Percentiles rank a stretch among this genome's conserved stretches.
Conservation (phyloP, 35 echinoderm and acorn worm species). For the Stichopus chloronotus region DNA sequence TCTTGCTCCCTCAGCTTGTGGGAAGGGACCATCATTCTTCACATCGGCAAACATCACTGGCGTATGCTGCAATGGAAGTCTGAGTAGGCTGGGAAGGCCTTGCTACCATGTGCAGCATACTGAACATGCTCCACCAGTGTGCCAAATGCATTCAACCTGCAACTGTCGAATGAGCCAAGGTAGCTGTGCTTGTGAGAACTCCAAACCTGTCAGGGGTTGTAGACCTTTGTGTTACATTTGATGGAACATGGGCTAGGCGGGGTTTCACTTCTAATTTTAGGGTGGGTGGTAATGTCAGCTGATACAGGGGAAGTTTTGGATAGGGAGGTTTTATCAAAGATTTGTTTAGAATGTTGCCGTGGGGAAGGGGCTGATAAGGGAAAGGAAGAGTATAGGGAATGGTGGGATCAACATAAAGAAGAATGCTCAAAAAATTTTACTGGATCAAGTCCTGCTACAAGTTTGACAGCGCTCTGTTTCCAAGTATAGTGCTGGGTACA, state of each 20-base stretch:
- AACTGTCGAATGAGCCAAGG: neutral
- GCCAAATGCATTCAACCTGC: neutral
- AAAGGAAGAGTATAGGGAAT: neutral
- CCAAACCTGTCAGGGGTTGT: neutral
- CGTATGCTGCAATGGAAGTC: neutral
- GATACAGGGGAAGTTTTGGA: too few relatives aligned
- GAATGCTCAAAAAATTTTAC: constrained; percentile 11
- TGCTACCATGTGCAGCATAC: too few relatives aligned
- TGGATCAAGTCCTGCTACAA: constrained; percentile 27
- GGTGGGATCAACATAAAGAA: constrained; percentile 5
- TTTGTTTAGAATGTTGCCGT: constrained; percentile 27
- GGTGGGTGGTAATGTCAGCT: constrained; percentile 65
- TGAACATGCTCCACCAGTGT: neutral
- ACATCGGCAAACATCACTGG: neutral
- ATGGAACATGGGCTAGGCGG: too few relatives aligned
- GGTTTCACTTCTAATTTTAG: constrained; percentile 65
- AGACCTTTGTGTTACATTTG: constrained; percentile 50
- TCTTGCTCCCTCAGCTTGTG: neutral
- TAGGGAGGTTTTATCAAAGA: constrained; percentile 50
- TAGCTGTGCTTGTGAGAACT: neutral
- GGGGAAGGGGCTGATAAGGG: too few relatives aligned
- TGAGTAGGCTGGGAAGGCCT: neutral
- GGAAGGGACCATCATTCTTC: neutral
- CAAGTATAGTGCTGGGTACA: constrained; percentile 1
- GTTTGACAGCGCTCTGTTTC: constrained; percentile 8